These are phyloP conservation scores for Agrotis puta DNA, from an alignment of 2,888 invertebrate species.

Conservation along the genomic window DNA sequence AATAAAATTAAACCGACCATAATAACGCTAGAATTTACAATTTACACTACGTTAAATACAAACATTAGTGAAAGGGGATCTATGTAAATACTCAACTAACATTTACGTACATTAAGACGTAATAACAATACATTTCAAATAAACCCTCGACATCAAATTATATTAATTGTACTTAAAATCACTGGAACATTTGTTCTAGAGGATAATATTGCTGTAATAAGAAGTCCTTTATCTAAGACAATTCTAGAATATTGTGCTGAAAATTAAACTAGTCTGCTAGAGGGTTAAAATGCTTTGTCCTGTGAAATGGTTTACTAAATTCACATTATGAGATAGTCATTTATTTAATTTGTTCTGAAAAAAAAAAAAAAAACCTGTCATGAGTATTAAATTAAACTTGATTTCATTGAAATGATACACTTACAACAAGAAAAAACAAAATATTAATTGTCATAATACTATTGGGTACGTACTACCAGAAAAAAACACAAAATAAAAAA, in stretches of 20 bases:
- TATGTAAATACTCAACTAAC: slow-evolving; percentile 58
- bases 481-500: neutral
- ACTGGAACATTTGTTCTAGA: slow-evolving; percentile 41
- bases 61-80: slow-evolving; percentile 32
- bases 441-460: no score
- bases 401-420: no score
- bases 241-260: slow-evolving; percentile 39
- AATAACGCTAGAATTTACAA: slow-evolving; percentile 31
- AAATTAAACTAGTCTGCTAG: slow-evolving; percentile 29
- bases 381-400: no score
- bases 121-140: slow-evolving; percentile 51
- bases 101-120: slow-evolving; percentile 43
- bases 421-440: no score
- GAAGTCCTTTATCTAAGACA: slow-evolving; percentile 37
- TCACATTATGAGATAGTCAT: slow-evolving; percentile 21
- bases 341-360: slow-evolving; percentile 1
- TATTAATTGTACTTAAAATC: slow-evolving; percentile 61
- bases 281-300: slow-evolving; percentile 28
- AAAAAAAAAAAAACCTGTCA: neutral
- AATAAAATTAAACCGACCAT: slow-evolving; percentile 29
- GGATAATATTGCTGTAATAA: slow-evolving; percentile 50
- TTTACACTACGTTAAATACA: slow-evolving; percentile 44
- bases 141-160: slow-evolving; percentile 50
- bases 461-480: no score
- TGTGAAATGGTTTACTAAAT: slow-evolving; percentile 24